Conservation (phyloP, 2,888 invertebrate species). For the Entomobrya proxima region DNA sequence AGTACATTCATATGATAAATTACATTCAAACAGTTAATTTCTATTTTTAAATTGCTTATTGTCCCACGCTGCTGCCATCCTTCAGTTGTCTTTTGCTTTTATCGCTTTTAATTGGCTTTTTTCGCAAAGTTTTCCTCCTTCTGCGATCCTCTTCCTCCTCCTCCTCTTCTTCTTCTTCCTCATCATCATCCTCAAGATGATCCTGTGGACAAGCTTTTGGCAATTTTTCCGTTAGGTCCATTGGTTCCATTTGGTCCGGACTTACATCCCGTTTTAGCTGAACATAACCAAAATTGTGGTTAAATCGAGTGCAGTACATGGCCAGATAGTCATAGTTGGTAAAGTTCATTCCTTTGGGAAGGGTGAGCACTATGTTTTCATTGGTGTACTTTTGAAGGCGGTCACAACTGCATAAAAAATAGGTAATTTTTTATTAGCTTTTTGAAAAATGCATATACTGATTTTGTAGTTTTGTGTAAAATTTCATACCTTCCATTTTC, state of each 20-base stretch:
- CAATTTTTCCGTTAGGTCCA: slow-evolving; percentile 4
- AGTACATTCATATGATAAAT: too few species aligned
- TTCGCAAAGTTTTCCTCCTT: background rate
- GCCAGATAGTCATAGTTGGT: slow-evolving; percentile 94
- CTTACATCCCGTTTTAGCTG: slow-evolving; percentile 86
- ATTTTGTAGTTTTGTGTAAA: background rate
- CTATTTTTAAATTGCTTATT: too few species aligned
- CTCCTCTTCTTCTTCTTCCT: slow-evolving; percentile 45
- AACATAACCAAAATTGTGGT: slow-evolving; percentile 94
- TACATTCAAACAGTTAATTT: too few species aligned
- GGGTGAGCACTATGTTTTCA: slow-evolving; percentile 91
- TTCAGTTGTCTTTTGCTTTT: background rate
- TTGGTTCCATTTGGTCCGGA: background rate
- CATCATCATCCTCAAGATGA: slow-evolving; percentile 27
- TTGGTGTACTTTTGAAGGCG: slow-evolving; percentile 91
- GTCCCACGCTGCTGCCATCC: too few species aligned
- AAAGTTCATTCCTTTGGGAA: slow-evolving; percentile 89
- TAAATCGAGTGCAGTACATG: slow-evolving; percentile 91
- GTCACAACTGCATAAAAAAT: slow-evolving; percentile 84
- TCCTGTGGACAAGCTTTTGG: slow-evolving; percentile 50
- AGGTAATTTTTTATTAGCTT: background rate
- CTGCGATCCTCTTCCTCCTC: slow-evolving; percentile 30
- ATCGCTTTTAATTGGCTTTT: background rate
- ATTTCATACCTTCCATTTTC: slow-evolving; percentile 73
- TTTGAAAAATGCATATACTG: background rate